Conservation (phyloP, 2,888 invertebrate species). For the Cephus runcator region DNA sequence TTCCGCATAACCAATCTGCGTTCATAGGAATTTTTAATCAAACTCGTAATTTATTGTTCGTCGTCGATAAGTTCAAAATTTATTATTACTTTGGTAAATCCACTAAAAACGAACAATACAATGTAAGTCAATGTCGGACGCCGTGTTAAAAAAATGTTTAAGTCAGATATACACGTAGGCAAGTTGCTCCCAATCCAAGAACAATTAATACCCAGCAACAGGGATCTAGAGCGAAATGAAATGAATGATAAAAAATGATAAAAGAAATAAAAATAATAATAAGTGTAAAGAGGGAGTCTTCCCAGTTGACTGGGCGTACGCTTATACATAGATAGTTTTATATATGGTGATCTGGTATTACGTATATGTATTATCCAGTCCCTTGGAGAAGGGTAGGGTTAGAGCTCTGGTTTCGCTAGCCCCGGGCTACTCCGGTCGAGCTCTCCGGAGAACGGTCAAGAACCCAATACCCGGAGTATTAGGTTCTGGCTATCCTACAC, state of each 20-base stretch:
- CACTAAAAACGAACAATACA: background rate
- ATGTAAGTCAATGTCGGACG: background rate
- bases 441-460: slow-evolving; percentile 42
- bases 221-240: background rate
- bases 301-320: background rate
- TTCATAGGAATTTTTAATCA: background rate
- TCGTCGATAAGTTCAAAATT: background rate
- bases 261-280: background rate
- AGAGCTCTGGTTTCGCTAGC: slow-evolving; percentile 53
- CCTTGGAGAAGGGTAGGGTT: slow-evolving; percentile 21
- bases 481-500: slow-evolving; percentile 7
- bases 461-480: slow-evolving; percentile 38
- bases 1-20: background rate
- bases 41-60: background rate
- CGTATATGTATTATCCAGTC: background rate
- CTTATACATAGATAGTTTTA: background rate
- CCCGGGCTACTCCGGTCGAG: slow-evolving; percentile 39
- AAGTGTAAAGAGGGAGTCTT: background rate
- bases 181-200: background rate
- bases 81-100: background rate
- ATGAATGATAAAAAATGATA: background rate
- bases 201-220: background rate
- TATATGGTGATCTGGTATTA: background rate
- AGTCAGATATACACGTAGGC: background rate
- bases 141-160: background rate